A percentile compares a stretch with the other conserved stretches of the same genome.
Conservation (phyloP, 2,113 vertebrate species). For the Tragelaphus imberbis region DNA sequence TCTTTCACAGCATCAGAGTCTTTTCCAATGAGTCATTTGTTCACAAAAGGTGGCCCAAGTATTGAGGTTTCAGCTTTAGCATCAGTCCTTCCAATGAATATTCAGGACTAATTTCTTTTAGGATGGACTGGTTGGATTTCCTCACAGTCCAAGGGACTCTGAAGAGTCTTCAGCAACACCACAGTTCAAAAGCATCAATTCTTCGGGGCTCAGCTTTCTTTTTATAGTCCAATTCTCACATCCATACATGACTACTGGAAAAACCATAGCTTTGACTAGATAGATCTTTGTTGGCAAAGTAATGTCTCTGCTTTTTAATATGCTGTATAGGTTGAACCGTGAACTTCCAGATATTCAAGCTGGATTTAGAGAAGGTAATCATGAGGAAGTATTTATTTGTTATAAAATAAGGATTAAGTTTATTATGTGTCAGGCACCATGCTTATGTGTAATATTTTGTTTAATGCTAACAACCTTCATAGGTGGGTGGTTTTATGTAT, state of each 20-base stretch:
- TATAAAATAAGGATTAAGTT: neutral
- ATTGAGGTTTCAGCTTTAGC: neutral
- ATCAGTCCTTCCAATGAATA: neutral
- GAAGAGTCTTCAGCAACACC: neutral
- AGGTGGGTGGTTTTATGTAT: neutral
- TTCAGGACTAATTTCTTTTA: neutral
- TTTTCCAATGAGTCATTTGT: neutral
- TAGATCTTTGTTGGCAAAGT: neutral
- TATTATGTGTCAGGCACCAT: neutral
- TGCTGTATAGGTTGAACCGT: neutral
- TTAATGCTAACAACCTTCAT: neutral
- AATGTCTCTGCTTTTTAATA: neutral
- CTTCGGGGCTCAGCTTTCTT: fast-evolving
- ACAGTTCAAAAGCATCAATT: neutral
- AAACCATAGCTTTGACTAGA: neutral
- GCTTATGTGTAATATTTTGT: neutral
- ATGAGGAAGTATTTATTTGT: neutral
- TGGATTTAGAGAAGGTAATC: neutral
- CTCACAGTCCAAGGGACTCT: neutral
- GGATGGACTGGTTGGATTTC: neutral
- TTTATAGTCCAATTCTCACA: neutral
- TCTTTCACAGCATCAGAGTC: neutral
- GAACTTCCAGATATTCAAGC: neutral
- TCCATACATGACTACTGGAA: neutral
- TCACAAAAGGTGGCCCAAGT: neutral